Evolutionary conservation across 2,797 vertebrate genomes (phyloP).

Genomic region (Chrysolophus pictus): DNA sequence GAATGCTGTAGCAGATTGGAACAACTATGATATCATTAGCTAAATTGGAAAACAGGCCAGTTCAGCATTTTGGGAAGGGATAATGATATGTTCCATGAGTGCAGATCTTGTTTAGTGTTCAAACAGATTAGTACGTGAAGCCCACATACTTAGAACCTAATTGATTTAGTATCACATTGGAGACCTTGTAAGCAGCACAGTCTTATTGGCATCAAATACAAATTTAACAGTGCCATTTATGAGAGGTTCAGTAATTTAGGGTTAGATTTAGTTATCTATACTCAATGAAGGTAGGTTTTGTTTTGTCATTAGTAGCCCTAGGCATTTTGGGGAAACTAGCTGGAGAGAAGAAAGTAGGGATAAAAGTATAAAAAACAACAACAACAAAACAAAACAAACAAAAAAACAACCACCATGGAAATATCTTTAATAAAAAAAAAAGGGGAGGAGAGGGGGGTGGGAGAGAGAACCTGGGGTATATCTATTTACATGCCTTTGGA

Average conservation of each 20-base stretch:
- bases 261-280: not conserved
- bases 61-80: conserved; percentile 9
- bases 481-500: not conserved
- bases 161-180: conserved; percentile 2
- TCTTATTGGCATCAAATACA: conserved; percentile 15
- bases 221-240: not conserved
- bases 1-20: not conserved
- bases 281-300: not conserved
- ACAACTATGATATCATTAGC: not conserved
- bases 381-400: too few species aligned
- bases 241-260: not conserved
- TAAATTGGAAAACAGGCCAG: not conserved
- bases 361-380: too few species aligned
- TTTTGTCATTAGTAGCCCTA: not conserved
- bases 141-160: not conserved
- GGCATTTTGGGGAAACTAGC: not conserved
- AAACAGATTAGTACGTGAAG: conserved; percentile 15
- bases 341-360: not conserved
- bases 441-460: too few species aligned
- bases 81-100: not conserved
- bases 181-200: not conserved
- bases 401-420: too few species aligned
- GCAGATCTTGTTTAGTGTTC: not conserved
- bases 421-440: too few species aligned
- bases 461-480: not conserved